Base-by-base conservation (phyloP, 2,888 invertebrate genomes). In the Drosophila peninsularis region DNA sequence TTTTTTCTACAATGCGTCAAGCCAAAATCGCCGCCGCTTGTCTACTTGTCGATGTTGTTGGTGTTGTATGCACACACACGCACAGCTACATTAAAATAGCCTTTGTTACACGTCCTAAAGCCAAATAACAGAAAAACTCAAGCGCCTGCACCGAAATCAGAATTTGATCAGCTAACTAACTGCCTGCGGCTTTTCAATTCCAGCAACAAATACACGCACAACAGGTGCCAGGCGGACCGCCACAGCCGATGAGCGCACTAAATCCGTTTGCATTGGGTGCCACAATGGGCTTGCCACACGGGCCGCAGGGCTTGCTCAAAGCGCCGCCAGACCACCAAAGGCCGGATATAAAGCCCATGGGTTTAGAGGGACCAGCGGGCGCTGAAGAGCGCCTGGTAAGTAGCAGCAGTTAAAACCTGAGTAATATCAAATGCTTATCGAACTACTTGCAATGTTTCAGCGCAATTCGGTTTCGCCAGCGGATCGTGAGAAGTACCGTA, bases 151-250 rank as follows among this genome's bases (percentile, higher is more conserved):
- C 14, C 39, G 50, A 36, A 21, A 13, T 36, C 32, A 39, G 11
- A 27, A 24, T 57, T 57, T 50, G 30, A 34, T 27, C n/a, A 67
- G 65, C 58, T 54, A 56, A 74, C 62, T 53, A 55, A 62, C 13
- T 47, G 36, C 11, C 27, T 55, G 14, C 49, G 50, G 49, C n/a
- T 49, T 19, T 62, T 42, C 49, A 65, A 67, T 91, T 90, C 41
- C 94, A 97, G 97, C 97, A 97, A 95, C 97, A 97, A 94, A 96
- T 97, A 93, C 97, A 97, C 93, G 97, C 96, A 80, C 96, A 96
- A 90, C 97, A 96, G 91, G 94, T 96, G 82, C 94, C 95, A 50
- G 96, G 95, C 74, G 93, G 93, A 61, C 94, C 93, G 70, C 91
- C 93, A 80, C 92, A 93, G 78, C 91, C 92, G 34, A 92, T 93